Conservation (phyloP, 1,140 invertebrate genomes). For the Stegodyphus dumicola region DNA sequence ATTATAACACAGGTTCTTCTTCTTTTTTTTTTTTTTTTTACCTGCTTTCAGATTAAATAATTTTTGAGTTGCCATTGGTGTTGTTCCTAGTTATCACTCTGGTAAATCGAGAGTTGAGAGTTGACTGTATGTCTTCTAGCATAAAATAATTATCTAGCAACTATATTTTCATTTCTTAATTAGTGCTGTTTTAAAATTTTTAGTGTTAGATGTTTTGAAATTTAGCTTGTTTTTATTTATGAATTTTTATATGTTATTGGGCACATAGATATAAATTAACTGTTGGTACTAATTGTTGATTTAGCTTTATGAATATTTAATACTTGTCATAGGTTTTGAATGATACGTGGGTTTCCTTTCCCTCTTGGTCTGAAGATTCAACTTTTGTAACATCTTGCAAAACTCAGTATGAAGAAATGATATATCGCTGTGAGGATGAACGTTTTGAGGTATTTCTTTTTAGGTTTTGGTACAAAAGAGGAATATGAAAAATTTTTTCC, state of each 20-base stretch:
- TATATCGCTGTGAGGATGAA: conserved; percentile 96
- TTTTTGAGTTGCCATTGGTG: too few relatives aligned
- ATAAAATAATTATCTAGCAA: too few relatives aligned
- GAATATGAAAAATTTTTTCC: too few relatives aligned
- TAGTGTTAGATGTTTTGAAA: not conserved
- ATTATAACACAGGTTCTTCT: too few relatives aligned
- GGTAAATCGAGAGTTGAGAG: too few relatives aligned
- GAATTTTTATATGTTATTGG: too few relatives aligned
- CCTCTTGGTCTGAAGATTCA: conserved; percentile 98
- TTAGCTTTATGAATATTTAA: not conserved
- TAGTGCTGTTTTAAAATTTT: not conserved
- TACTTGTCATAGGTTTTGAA: conserved; percentile 77
- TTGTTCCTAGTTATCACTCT: too few relatives aligned
- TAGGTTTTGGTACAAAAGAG: not conserved
- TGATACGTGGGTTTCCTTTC: conserved; percentile 98
- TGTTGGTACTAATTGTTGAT: not conserved
- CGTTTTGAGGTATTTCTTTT: conserved; percentile 73
- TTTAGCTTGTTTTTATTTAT: not conserved
- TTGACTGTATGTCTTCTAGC: too few relatives aligned
- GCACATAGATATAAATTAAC: not conserved
- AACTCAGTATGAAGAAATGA: conserved; percentile 96
- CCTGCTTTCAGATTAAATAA: too few relatives aligned
- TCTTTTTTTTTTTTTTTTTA: too few relatives aligned
- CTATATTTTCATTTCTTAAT: not conserved
- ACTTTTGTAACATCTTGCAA: conserved; percentile 96